Percentiles rank a stretch among this genome's conserved stretches.
Conservation (phyloP, 1,140 invertebrate genomes). For the Zaprionus nigranus region DNA sequence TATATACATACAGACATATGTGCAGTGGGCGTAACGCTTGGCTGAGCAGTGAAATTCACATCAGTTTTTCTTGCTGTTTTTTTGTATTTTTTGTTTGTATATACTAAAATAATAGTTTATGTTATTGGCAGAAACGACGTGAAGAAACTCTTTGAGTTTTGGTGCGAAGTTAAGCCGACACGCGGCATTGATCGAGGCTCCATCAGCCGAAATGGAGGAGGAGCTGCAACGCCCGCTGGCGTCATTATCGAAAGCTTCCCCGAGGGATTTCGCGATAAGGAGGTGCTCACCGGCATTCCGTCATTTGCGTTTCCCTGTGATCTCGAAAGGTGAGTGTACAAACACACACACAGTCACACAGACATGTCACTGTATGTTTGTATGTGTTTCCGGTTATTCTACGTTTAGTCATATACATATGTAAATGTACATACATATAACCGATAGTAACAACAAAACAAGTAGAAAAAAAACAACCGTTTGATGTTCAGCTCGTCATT, state of each 20-base stretch:
- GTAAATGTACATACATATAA: neutral
- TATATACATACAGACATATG: constrained; percentile 1
- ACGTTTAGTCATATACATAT: constrained; percentile 38
- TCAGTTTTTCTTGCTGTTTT: constrained; percentile 8
- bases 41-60: constrained; percentile 48
- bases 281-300: constrained; percentile 91
- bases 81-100: constrained; percentile 1
- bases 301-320: constrained; percentile 94
- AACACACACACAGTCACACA: constrained; percentile 29
- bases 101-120: constrained; percentile 24
- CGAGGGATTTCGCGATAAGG: constrained; percentile 88
- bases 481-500: constrained; percentile 26
- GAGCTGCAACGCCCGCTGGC: constrained; percentile 82
- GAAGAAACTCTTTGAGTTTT: constrained; percentile 93
- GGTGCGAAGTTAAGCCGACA: constrained; percentile 90
- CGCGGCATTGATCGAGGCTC: constrained; percentile 84
- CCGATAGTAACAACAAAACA: constrained; percentile 26
- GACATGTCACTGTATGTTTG: neutral
- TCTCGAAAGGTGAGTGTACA: constrained; percentile 88
- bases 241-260: constrained; percentile 91
- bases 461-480: constrained; percentile 36
- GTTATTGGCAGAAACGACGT: constrained; percentile 89
- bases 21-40: constrained; percentile 75
- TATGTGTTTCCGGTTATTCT: constrained; percentile 25
- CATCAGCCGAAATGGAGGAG: constrained; percentile 48